A percentile compares a stretch with the other conserved stretches of the same genome.
Conservation (phyloP, 2,888 invertebrate species). For the Carabus problematicus region DNA sequence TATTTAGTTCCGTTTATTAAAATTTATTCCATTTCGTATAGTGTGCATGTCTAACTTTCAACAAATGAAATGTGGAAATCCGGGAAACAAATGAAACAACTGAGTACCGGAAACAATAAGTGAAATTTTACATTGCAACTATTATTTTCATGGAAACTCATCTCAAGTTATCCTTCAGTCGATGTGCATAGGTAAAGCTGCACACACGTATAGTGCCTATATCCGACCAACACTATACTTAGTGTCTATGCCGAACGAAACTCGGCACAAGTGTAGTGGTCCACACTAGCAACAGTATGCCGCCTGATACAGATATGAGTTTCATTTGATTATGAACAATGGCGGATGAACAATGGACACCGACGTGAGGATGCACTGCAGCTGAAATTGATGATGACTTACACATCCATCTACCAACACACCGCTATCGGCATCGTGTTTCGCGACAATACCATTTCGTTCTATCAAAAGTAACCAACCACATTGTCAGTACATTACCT, state of each 20-base stretch:
- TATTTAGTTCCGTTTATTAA: no score
- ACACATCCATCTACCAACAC: not conserved
- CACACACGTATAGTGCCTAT: not conserved
- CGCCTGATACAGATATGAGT: conserved; percentile 52
- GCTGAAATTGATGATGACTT: conserved; percentile 47
- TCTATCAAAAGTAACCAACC: no score
- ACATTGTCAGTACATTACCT: no score
- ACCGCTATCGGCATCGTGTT: no score
- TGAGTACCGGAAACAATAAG: conserved; percentile 14
- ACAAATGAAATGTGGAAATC: not conserved
- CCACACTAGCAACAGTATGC: conserved; percentile 5
- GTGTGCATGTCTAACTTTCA: no score
- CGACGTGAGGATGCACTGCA: conserved; percentile 49
- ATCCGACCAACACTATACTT: not conserved
- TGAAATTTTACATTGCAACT: conserved; percentile 13
- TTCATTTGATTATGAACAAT: conserved; percentile 56
- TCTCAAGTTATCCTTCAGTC: conserved; percentile 1
- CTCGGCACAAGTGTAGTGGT: not conserved
- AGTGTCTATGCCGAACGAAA: not conserved
- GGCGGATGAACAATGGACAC: conserved; percentile 51
- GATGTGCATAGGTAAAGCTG: conserved; percentile 4
- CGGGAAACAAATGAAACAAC: conserved; percentile 12
- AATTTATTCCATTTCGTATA: no score
- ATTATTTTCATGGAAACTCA: conserved; percentile 16
- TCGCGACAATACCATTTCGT: no score